Evolutionary conservation across 2,797 vertebrate genomes (phyloP), one percentile per base, ranked within the genome.

Genomic region (Periparus ater): DNA sequence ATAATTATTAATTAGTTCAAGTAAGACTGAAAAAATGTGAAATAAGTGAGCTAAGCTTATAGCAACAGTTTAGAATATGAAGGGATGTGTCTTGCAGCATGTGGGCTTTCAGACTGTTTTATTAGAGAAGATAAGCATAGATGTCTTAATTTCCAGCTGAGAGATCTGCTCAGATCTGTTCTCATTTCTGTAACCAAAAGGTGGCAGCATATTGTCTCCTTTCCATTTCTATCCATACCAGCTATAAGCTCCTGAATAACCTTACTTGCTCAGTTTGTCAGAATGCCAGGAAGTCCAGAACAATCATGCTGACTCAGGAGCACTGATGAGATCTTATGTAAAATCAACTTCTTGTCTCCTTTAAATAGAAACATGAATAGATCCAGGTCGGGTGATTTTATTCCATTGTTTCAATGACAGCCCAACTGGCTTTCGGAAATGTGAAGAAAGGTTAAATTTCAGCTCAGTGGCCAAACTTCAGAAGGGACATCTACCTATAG

Each of bases 121-220:
- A 21, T 73, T 82, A 50, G 18, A 60, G 70, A 72, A 86, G 79
- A 71, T 11, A 53, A 36, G 27, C 3, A 8, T 8, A 67, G 38
- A 50, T 78, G 32, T 74, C 44, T 80, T 78, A 53, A 55, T 92
- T 95, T 79, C 63, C 18, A 34, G 25, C 54, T 10, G 32, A 19
- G 17, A 73, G 30, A 47, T 55, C 23, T 89, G 50, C 89, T 63
- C 60, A 73, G 67, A 73, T 53, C 85, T 90, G 89, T 90, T 93
- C 71, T 93, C 30, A 58, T 90, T 88, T 86, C 76, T 91, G 3
- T 79, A 91, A 85, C 96, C 96, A 94, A 96, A 94, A 97, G 96
- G 80, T 97, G 96, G 96, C 96, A 97, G 96, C 94, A 97, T 87
- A 22, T 95, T 93, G 88, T 96, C 73, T 97, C 5, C 85, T 91